Evolutionary conservation across 2,888 invertebrate genomes (phyloP).

Genomic region (Teinopalpus imperialis): DNA sequence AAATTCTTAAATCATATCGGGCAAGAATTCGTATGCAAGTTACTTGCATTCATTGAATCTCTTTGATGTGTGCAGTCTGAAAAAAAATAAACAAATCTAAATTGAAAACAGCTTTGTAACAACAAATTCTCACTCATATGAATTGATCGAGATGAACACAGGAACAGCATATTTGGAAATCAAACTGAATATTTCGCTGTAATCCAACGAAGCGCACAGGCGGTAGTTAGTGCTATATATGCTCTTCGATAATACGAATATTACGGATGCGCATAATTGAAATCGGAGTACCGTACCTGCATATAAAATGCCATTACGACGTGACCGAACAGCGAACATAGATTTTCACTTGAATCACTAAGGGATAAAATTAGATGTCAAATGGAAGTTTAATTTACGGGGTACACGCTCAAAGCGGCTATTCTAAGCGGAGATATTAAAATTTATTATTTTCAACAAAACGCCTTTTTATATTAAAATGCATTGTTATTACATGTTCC

Average conservation of each 20-base stretch:
- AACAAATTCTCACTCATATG: neutral
- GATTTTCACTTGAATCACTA: constrained; percentile 27
- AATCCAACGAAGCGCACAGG: constrained; percentile 7
- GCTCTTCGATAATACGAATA: constrained; percentile 26
- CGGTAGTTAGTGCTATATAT: constrained; percentile 19
- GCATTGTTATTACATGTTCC: neutral
- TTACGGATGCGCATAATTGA: constrained; percentile 28
- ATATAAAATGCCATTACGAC: constrained; percentile 26
- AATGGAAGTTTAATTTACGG: constrained; percentile 22
- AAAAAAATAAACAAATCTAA: too few relatives aligned
- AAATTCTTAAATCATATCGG: too few relatives aligned
- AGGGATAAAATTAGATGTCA: constrained; percentile 26
- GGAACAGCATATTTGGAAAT: constrained; percentile 13
- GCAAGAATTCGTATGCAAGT: too few relatives aligned
- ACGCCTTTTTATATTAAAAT: neutral
- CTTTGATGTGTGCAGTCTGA: too few relatives aligned
- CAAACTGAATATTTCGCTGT: constrained; percentile 20
- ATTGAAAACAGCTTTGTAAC: neutral
- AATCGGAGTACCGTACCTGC: constrained; percentile 27
- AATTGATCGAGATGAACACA: constrained; percentile 5
- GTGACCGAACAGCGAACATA: constrained; percentile 25
- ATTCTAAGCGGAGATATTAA: constrained; percentile 8
- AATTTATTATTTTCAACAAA: constrained; percentile 5
- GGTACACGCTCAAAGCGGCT: constrained; percentile 2
- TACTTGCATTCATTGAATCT: too few relatives aligned